Evolutionary conservation across 2,797 vertebrate genomes (phyloP).

Genomic region (Ispidina lecontei): DNA sequence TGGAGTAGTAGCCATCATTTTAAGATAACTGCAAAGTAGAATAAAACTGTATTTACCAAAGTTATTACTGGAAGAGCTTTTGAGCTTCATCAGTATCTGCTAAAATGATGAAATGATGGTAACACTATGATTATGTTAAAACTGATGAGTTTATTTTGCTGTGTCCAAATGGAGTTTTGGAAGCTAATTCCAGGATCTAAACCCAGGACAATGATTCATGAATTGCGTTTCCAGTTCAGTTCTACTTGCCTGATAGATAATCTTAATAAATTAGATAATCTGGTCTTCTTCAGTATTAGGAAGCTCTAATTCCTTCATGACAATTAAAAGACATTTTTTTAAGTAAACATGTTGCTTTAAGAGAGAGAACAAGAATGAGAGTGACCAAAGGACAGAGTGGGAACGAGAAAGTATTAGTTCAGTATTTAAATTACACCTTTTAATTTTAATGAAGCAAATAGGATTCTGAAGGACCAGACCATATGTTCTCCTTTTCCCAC

Average conservation of each 20-base stretch:
- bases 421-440: not conserved
- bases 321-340: not conserved
- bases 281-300: not conserved
- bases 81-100: not conserved
- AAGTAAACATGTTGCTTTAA: not conserved
- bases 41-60: not conserved
- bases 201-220: not conserved
- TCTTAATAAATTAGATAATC: not conserved
- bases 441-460: not conserved
- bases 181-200: not conserved
- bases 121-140: not conserved
- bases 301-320: not conserved
- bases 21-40: not conserved
- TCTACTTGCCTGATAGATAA: not conserved
- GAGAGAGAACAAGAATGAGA: not conserved
- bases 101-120: not conserved
- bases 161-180: not conserved
- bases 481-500: slow-evolving; percentile 55
- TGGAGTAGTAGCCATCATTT: not conserved
- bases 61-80: not conserved
- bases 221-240: not conserved
- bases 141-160: not conserved
- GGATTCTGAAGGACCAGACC: not conserved
- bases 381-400: not conserved
- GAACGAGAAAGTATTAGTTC: not conserved